Evolutionary conservation across 2,797 vertebrate species (phyloP), one percentile per base, ranked within the genome.

Genomic region (Xenopus petersii): DNA sequence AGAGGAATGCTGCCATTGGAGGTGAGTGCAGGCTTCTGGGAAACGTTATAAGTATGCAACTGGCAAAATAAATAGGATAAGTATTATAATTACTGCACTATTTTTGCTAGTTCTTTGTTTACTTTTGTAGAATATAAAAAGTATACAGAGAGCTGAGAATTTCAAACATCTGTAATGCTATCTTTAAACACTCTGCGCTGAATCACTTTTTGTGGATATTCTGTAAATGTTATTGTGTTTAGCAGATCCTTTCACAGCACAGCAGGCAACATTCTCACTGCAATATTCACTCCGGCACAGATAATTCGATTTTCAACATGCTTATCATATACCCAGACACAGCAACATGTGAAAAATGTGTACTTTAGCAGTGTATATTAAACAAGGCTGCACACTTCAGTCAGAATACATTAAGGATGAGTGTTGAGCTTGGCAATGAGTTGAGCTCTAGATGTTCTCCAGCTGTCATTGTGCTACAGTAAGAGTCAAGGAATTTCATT

Each of bases 281-380:
- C 88, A 84, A 89, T 91, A 88, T 85, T 84, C 91, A 87, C 84
- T 88, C 87, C 90, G 88, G 88, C 83, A 80, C 64, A 91, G 89
- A 89, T 95, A 95, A 95, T 96, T 94, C 94, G 92, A 93, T 95
- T 90, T 89, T 91, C 89, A 88, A 81, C 88, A 86, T 89, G 84
- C 85, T 92, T 93, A 92, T 93, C 88, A 81, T 86, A 79, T 86
- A 81, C 88, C 85, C 80, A 94, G 91, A 95, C 88, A 84, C 84
- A 88, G 88, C 5, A 65, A 87, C 89, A 92, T 88, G 88, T 84
- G 89, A 87, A 90, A 56, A 91, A 90, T 90, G 84, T 84, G 79
- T 88, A 90, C 93, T 93, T 94, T 93, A 90, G 87, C 88, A 36
- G 84, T 87, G 89, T 89, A 92, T 95, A 90, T 92, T 92, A 93